Percentiles rank a stretch among this genome's conserved stretches.
phyloP scores from a whole-genome alignment of 2,888 invertebrate genomes.

The Macropis europaea region DNA sequence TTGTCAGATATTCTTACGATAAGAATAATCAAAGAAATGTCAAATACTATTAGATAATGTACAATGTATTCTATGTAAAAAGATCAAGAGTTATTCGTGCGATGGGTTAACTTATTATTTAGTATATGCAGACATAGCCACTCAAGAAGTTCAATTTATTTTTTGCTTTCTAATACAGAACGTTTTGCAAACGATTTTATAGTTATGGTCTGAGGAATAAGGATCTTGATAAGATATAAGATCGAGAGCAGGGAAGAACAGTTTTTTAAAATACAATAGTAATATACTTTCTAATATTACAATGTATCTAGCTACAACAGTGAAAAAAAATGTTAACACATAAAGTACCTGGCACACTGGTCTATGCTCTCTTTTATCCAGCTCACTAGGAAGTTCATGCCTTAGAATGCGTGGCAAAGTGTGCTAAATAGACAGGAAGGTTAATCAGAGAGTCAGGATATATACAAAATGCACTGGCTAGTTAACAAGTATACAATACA shows the following conservation, averaged over 20 bases:
- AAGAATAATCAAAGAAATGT: conserved; percentile 42
- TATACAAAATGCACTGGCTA: conserved; percentile 61
- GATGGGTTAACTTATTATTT: conserved; percentile 66
- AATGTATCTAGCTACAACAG: conserved; percentile 71
- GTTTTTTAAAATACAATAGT: conserved; percentile 66
- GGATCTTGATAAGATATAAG: conserved; percentile 58
- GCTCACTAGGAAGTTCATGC: conserved; percentile 70
- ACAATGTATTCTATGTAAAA: conserved; percentile 7
- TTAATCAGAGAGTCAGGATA: conserved; percentile 66
- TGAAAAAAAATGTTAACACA: conserved; percentile 72
- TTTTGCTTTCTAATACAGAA: conserved; percentile 64
- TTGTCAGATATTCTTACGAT: conserved; percentile 18
- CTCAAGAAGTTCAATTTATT: conserved; percentile 64
- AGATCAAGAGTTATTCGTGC: conserved; percentile 59
- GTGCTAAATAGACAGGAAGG: conserved; percentile 71
- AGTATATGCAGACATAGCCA: conserved; percentile 62
- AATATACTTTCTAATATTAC: conserved; percentile 69
- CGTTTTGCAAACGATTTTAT: conserved; percentile 62
- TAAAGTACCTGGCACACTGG: conserved; percentile 76
- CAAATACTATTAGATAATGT: conserved; percentile 28
- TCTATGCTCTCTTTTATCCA: conserved; percentile 75
- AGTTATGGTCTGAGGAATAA: conserved; percentile 56
- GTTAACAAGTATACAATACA: conserved; percentile 61
- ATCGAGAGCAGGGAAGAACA: conserved; percentile 56
- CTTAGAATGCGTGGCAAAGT: conserved; percentile 72